Evolutionary conservation across 2,797 vertebrate genomes (phyloP).

Genomic region (Pseudochaenichthys georgianus): DNA sequence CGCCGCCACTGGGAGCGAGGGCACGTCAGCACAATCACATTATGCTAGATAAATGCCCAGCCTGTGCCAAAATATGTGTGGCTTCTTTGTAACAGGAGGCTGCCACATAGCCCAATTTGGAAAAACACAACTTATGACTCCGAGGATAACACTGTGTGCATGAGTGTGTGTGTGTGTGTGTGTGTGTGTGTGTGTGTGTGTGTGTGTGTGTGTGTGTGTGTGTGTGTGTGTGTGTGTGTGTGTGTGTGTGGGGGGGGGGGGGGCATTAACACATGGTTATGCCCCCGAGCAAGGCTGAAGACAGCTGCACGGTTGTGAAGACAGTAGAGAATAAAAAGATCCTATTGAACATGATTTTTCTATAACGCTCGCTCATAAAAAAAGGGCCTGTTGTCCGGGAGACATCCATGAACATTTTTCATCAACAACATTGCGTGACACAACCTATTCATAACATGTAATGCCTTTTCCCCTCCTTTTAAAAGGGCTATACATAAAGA

Average conservation of each 20-base stretch:
- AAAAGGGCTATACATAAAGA: conserved; percentile 23
- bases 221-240: no score
- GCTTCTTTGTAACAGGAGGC: conserved; percentile 69
- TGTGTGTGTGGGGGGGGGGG: no score
- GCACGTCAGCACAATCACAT: conserved; percentile 78
- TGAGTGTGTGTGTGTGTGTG: conserved; percentile 12
- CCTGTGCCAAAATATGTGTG: conserved; percentile 66
- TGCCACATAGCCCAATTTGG: conserved; percentile 70
- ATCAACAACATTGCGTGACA: conserved; percentile 51
- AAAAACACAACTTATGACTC: conserved; percentile 67
- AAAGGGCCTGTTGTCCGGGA: conserved; percentile 48
- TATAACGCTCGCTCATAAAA: conserved; percentile 42
- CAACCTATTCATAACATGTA: conserved; percentile 33
- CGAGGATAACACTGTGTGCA: conserved; percentile 51
- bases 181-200: conserved; percentile 15
- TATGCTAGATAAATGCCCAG: conserved; percentile 75
- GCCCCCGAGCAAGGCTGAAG: conserved; percentile 62
- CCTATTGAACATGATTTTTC: conserved; percentile 51
- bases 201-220: conserved; percentile 33
- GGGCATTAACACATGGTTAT: conserved; percentile 67
- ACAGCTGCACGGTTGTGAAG: conserved; percentile 76
- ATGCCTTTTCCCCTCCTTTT: conserved; percentile 12
- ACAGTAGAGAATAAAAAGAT: conserved; percentile 62
- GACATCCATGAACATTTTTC: conserved; percentile 51
- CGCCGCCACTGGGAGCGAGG: conserved; percentile 49